Evolutionary conservation across 35 echinoderm and acorn worm species (phyloP).

Genomic region (Nesometra sesokonis): DNA sequence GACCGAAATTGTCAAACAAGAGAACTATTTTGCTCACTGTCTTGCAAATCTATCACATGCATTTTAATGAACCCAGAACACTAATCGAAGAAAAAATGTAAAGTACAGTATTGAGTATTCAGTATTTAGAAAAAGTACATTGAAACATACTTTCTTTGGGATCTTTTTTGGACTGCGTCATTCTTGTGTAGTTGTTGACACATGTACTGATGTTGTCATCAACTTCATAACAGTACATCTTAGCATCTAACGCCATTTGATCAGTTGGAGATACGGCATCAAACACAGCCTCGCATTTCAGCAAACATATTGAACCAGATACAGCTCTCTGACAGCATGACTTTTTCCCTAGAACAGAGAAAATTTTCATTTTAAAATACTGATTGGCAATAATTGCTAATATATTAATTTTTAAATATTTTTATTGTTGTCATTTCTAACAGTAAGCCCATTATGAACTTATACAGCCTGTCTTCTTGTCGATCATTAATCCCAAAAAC

Average conservation of each 20-base stretch:
- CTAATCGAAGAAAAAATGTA: too few relatives aligned
- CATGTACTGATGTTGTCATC: slow-evolving; percentile 46
- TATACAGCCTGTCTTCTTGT: too few relatives aligned
- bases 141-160: slow-evolving; percentile 80
- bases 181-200: slow-evolving; percentile 73
- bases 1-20: too few relatives aligned
- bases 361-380: background rate
- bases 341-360: slow-evolving; percentile 44
- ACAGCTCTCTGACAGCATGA: slow-evolving; percentile 53
- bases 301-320: slow-evolving; percentile 29
- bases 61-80: too few relatives aligned
- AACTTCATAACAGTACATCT: slow-evolving; percentile 40
- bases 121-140: background rate
- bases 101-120: too few relatives aligned
- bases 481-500: too few relatives aligned
- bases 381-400: too few relatives aligned
- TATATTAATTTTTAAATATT: too few relatives aligned
- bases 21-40: too few relatives aligned
- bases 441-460: too few relatives aligned
- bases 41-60: too few relatives aligned
- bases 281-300: slow-evolving; percentile 59
- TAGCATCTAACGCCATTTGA: slow-evolving; percentile 58
- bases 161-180: slow-evolving; percentile 32
- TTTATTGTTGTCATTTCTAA: too few relatives aligned
- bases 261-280: slow-evolving; percentile 39